Conservation (phyloP, 37 sponge, comb jelly and placozoan species). For the Dysidea cf. avara region DNA sequence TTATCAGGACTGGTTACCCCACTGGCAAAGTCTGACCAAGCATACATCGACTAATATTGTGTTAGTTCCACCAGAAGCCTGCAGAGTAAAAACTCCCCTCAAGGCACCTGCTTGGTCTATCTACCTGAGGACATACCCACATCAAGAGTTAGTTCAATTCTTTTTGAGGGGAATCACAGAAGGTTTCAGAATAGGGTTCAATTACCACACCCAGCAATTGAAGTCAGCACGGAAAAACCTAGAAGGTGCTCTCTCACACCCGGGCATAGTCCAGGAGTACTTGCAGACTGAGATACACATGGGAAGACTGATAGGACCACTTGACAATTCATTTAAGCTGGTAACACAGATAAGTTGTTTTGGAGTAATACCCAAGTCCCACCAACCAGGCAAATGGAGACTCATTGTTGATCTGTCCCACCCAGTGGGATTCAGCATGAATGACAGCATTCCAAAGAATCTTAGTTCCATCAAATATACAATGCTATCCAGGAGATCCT, state of each 20-base stretch:
- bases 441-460: conserved; percentile 7
- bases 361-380: conserved; percentile 14
- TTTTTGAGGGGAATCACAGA: not conserved
- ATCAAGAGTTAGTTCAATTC: not conserved
- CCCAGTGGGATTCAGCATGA: conserved; percentile 16
- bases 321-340: too few species aligned
- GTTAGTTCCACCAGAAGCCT: too few species aligned
- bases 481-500: not conserved
- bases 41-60: too few species aligned
- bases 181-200: not conserved
- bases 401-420: conserved; percentile 28
- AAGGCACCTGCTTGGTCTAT: not conserved
- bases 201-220: too few species aligned
- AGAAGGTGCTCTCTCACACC: not conserved
- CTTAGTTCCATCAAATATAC: conserved; percentile 12
- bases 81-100: not conserved
- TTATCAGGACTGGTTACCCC: too few species aligned
- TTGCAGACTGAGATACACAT: not conserved
- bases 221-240: not conserved
- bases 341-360: conserved; percentile 14
- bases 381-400: too few species aligned
- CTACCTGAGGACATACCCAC: not conserved
- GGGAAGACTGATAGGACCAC: conserved; percentile 12
- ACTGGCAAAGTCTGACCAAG: too few species aligned
- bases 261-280: not conserved